These are phyloP conservation scores for Holocentrus rufus DNA, from an alignment of 2,797 vertebrate genomes.

Conservation along the genomic window DNA sequence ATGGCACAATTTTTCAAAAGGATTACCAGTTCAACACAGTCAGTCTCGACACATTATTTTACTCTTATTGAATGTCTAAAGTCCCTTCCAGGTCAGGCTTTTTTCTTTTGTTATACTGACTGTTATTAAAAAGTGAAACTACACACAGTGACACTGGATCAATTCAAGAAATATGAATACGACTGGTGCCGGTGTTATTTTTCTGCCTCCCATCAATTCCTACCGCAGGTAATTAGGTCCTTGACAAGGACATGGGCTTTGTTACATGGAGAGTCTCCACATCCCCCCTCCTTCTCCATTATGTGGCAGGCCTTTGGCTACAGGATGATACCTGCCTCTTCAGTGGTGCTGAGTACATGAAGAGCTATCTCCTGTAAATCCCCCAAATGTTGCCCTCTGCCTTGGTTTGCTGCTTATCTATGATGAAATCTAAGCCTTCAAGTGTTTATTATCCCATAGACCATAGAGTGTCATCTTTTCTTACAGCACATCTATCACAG, in stretches of 20 bases:
- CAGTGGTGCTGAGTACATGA: conserved; percentile 15
- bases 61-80: background rate
- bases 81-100: background rate
- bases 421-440: conserved; percentile 15
- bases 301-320: conserved; percentile 14
- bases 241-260: conserved; percentile 59
- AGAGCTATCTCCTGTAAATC: conserved; percentile 5
- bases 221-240: conserved; percentile 62
- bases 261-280: too few relatives aligned
- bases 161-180: conserved; percentile 32
- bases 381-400: background rate
- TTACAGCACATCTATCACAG: conserved; percentile 11
- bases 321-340: conserved; percentile 36
- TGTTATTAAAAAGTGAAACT: background rate
- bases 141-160: conserved; percentile 7
- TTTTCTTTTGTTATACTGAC: background rate
- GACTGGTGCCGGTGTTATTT: conserved; percentile 12
- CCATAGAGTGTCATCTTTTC: too few relatives aligned
- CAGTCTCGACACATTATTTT: too few relatives aligned
- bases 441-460: conserved; percentile 11
- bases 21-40: too few relatives aligned
- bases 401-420: too few relatives aligned
- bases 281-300: background rate
- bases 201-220: background rate
- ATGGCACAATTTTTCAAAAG: too few relatives aligned